phyloP scores from a whole-genome alignment of 2,797 vertebrate genomes.

The Galaxias olidus region DNA sequence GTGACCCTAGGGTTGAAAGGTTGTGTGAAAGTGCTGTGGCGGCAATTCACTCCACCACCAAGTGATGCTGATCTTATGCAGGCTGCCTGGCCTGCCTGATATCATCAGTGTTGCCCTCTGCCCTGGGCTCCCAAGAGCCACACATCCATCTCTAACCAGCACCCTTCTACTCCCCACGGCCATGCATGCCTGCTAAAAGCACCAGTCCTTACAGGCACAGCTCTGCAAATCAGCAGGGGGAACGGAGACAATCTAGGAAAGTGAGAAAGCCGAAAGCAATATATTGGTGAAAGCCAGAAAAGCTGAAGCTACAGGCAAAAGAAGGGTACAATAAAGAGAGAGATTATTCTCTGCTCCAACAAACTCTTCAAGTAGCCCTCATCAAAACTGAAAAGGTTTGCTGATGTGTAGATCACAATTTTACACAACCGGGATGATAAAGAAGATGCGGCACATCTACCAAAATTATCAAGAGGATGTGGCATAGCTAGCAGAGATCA shows the following conservation, averaged over 20 bases:
- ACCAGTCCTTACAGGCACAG: constrained; percentile 63
- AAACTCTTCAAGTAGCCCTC: too few relatives aligned
- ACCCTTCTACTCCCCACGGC: constrained; percentile 38
- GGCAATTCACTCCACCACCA: constrained; percentile 71
- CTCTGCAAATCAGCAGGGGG: constrained; percentile 52
- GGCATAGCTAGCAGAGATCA: too few relatives aligned
- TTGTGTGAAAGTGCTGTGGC: constrained; percentile 78
- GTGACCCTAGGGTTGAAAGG: constrained; percentile 70
- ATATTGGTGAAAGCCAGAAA: constrained; percentile 26
- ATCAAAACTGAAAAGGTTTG: too few relatives aligned
- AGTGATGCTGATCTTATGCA: constrained; percentile 74
- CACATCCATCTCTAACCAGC: constrained; percentile 60
- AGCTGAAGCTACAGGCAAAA: constrained; percentile 14
- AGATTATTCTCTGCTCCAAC: too few relatives aligned
- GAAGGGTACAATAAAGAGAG: too few relatives aligned
- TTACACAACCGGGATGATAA: too few relatives aligned
- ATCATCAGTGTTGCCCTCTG: constrained; percentile 69
- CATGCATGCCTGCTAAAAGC: constrained; percentile 67
- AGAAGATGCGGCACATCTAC: too few relatives aligned
- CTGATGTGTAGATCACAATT: too few relatives aligned
- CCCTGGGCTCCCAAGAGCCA: constrained; percentile 65
- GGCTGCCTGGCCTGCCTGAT: constrained; percentile 72
- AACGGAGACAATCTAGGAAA: constrained; percentile 55
- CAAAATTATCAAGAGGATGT: too few relatives aligned
- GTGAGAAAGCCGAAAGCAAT: constrained; percentile 53